phyloP scores from a whole-genome alignment of 2,797 vertebrate genomes.

The Ceryle rudis region DNA sequence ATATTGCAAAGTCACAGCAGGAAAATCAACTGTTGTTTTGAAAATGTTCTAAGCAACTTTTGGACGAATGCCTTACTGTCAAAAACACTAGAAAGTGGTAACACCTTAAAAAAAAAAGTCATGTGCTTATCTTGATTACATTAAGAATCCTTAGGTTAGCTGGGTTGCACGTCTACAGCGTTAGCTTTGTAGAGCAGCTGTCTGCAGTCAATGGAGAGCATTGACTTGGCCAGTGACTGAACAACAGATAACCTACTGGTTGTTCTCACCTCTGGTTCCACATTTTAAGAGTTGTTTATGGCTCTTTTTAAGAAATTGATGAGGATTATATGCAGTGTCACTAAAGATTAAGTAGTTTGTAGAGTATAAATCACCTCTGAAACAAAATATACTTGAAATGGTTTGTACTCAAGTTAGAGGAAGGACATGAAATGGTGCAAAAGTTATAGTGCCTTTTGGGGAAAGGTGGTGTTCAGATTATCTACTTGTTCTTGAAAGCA shows the following conservation, averaged over 20 bases:
- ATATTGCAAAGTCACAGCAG: background rate
- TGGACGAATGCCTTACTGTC: background rate
- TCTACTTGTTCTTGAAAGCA: background rate
- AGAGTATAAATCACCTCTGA: background rate
- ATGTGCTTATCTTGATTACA: background rate
- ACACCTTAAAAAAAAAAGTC: rapidly evolving
- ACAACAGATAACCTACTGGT: rapidly evolving
- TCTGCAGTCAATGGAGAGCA: background rate
- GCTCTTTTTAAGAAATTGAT: background rate
- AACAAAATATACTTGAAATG: background rate
- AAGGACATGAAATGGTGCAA: background rate
- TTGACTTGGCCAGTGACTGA: background rate
- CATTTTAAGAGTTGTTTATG: background rate
- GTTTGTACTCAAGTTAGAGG: rapidly evolving
- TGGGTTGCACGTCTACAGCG: background rate
- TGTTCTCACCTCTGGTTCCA: background rate
- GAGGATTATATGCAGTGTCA: background rate
- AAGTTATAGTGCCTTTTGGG: background rate
- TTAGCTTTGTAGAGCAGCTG: background rate
- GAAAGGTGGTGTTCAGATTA: background rate
- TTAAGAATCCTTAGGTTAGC: background rate
- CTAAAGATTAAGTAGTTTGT: conserved; percentile 14
- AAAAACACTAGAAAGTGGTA: background rate
- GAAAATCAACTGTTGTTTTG: background rate
- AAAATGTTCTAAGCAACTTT: background rate